These are phyloP conservation scores for Corvus moneduloides DNA, from an alignment of 2,113 vertebrate genomes.

Conservation along the genomic window DNA sequence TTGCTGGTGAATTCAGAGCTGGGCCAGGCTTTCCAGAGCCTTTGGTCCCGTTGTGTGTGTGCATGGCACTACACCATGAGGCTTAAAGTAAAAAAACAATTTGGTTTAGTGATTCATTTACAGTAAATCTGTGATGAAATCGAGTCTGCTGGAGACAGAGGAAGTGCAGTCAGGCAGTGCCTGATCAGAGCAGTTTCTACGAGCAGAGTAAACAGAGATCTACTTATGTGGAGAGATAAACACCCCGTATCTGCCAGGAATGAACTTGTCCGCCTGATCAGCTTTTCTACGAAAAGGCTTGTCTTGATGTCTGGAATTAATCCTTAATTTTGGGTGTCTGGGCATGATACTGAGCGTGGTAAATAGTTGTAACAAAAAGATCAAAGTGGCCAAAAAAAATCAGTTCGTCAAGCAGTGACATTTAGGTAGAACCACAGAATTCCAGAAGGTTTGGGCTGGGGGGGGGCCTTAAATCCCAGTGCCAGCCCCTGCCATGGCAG, in stretches of 20 bases:
- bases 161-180: slow-evolving; percentile 28
- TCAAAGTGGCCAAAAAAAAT: fast-evolving
- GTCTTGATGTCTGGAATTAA: background rate
- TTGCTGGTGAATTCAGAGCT: background rate
- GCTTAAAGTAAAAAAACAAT: background rate
- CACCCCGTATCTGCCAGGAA: fast-evolving
- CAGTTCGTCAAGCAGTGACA: background rate
- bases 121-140: slow-evolving; percentile 9
- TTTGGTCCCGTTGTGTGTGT: background rate
- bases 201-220: background rate
- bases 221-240: background rate
- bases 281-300: background rate
- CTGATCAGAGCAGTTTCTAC: background rate
- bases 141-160: background rate
- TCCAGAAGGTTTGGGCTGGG: fast-evolving
- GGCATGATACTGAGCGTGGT: fast-evolving
- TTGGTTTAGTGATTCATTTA: background rate
- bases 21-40: background rate
- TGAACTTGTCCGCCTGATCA: background rate
- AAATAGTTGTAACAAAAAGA: background rate
- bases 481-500: background rate
- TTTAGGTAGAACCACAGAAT: background rate
- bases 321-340: background rate
- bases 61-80: background rate
- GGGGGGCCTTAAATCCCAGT: fast-evolving